Conservation (phyloP, 2,113 vertebrate species). For the Solea senegalensis region DNA sequence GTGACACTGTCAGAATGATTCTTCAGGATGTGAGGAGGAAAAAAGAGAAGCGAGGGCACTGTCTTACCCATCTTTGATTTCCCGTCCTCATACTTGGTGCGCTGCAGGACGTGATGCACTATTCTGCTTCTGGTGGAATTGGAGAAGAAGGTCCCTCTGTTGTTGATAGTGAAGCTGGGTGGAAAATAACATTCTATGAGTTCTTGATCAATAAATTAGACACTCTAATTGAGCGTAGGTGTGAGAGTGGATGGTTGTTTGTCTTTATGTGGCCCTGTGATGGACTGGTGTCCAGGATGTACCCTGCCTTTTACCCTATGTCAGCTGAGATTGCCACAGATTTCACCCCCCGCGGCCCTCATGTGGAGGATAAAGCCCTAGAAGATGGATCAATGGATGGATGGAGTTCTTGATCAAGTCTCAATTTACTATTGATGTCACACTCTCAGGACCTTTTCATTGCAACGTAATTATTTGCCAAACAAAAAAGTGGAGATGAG, state of each 20-base stretch:
- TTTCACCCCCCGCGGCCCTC: no score
- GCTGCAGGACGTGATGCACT: conserved; percentile 95
- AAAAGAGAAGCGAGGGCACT: neutral
- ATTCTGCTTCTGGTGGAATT: conserved; percentile 97
- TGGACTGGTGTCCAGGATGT: no score
- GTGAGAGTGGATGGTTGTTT: no score
- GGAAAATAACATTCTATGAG: conserved; percentile 31
- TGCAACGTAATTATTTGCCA: no score
- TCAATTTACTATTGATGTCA: no score
- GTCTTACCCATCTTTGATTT: conserved; percentile 96
- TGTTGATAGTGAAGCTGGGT: conserved; percentile 95
- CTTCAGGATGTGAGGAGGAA: neutral
- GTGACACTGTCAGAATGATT: neutral
- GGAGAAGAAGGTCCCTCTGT: conserved; percentile 97
- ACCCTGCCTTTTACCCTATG: no score
- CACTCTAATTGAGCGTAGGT: conserved; percentile 12
- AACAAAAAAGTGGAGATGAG: neutral
- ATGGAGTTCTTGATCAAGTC: no score
- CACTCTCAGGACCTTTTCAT: no score
- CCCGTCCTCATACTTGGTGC: conserved; percentile 97
- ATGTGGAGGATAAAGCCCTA: no score
- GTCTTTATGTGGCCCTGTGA: no score
- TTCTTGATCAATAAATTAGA: conserved; percentile 18
- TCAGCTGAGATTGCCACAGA: no score
- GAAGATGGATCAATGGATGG: no score